phyloP scores from a whole-genome alignment of 2,113 vertebrate species.

The Paramisgurnus dabryanus region DNA sequence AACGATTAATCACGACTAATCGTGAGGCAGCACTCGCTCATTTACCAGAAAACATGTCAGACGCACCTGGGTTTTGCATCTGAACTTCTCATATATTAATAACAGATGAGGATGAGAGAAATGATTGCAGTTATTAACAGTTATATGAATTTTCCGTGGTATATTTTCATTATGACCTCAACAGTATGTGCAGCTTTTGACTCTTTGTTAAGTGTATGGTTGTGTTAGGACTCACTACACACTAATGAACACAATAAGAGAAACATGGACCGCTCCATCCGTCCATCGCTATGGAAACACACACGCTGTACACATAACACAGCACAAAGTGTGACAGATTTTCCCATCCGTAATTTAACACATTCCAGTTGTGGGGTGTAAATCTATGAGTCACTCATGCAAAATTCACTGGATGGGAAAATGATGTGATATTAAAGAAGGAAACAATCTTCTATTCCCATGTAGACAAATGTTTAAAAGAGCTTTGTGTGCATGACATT shows the following conservation, averaged over 20 bases:
- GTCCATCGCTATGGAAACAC: conserved; percentile 5
- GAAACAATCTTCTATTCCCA: background rate
- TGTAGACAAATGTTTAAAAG: background rate
- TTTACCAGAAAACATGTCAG: too few species aligned
- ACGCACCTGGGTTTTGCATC: too few species aligned
- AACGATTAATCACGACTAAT: too few species aligned
- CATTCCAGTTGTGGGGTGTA: conserved; percentile 15
- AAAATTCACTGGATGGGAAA: background rate
- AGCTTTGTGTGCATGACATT: background rate
- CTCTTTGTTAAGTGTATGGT: background rate
- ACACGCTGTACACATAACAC: conserved; percentile 11
- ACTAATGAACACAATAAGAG: conserved; percentile 14
- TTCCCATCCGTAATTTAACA: background rate
- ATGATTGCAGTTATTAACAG: too few species aligned
- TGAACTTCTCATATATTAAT: too few species aligned
- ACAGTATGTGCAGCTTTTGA: too few species aligned
- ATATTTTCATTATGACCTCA: too few species aligned
- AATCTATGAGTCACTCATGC: conserved; percentile 10
- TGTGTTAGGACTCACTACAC: background rate
- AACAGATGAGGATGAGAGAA: too few species aligned
- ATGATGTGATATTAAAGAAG: background rate
- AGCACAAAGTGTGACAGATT: conserved; percentile 3
- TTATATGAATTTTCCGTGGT: too few species aligned
- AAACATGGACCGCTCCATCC: background rate
- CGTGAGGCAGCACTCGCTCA: too few species aligned